Evolutionary conservation across 2,113 vertebrate genomes (phyloP), one percentile per base, ranked within the genome.

Genomic region (Actinemys pallida): DNA sequence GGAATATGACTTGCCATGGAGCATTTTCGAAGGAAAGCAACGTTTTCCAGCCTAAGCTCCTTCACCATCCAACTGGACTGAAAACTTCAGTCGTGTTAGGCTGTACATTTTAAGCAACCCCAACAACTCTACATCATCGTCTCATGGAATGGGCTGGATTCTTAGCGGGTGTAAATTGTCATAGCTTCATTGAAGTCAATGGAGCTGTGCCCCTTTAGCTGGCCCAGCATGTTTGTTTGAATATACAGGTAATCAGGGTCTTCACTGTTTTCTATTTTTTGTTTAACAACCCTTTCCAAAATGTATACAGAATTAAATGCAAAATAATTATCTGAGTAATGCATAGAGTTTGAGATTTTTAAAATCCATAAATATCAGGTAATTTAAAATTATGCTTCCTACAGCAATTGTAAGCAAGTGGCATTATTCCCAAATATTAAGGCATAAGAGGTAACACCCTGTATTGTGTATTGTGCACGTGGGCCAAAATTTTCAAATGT

Each of bases 1-100:
- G 92, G 65, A 90, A 54, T 81, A 75, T 47, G 50, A 90, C 87
- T 78, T 17, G 10, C 75, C 83, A 22, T 65, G n/a, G 92, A 90
- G 78, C 24, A 52, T 75, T 93, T 87, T 52, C 90, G 82, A 93
- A 94, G 62, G 54, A 84, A 94, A 78, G 81, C 52, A 57, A 83
- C 25, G 27, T 90, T 90, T 91, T 95, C 57, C 35, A 65, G 65
- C 86, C 91, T 85, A 93, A 81, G 6, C 50, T 85, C 91, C 12
- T 27, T 52, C 13, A 7, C 22, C 88, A 19, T 91, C 39, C 90
- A 1, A 0, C n/a, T 92, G 65, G 76, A 96, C 78, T 22, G 42
- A 69, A 90, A 94, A 50, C 16, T 72, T 84, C 65, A 54, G 92
- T n/a, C 10, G 4, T 10, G 31, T 88, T 86, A 85, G 42, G 9